Evolutionary conservation across 2,797 vertebrate genomes (phyloP), one percentile per base, ranked within the genome.

Genomic region (Schizothorax lantsangensis): DNA sequence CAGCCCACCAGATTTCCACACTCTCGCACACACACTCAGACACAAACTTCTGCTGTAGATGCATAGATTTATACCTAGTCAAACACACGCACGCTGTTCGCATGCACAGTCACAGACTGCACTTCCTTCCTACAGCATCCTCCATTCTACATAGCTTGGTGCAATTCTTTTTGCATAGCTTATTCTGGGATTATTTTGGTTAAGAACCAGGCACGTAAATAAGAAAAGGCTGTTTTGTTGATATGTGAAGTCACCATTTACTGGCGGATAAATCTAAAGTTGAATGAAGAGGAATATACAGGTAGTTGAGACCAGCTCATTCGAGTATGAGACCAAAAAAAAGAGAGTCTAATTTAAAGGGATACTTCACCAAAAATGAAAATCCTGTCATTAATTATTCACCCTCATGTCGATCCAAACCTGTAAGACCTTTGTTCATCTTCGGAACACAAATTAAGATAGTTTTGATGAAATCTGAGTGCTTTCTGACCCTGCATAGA

Each of bases 31-130:
- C 84, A 19, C 79, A 54, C 85, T 26, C 26, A 66, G 47, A 80
- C 49, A 81, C 64, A 71, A 77, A 88, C 88, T 86, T 86, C 69
- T 85, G 77, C 75, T 69, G 47, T 54, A 81, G 79, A 86, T 86
- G 69, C 36, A 17, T 81, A 64, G 79, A 81, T 86, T 84, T 84
- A 74, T 75, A 84, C 26, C 82, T 62, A 64, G 54, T 52, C 79
- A 52, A 38, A 75, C 15, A 43, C 66, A 68, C 8, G 52, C 68
- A 74, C 43, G 43, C 14, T 40, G 78, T 66, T 38, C 5, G 78
- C 54, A 74, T 66, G 30, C 69, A 75, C 62, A 47, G 68, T 49
- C 2, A 0, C 19, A 59, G 49, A 59, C 36, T 23, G 36, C 66
- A 71, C 6, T 47, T 17, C 14, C 52, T 78, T 78, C 5, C 49